Conservation (phyloP, 1,140 invertebrate species). For the Heliconius hermathena region DNA sequence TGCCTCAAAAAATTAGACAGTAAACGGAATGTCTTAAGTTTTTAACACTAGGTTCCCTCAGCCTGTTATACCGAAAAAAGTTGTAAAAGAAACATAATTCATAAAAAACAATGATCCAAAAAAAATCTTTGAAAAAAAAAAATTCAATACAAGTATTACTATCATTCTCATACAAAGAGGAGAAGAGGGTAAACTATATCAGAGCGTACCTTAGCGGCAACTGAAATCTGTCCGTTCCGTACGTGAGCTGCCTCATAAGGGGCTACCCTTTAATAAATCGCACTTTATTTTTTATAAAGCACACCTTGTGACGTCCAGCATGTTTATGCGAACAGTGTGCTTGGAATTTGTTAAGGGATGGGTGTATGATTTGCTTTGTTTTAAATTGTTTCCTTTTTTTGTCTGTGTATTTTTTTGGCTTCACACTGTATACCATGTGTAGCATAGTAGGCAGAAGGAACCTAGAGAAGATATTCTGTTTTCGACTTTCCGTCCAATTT, state of each 20-base stretch:
- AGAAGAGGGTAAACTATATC: constrained; percentile 59
- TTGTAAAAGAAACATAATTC: background rate
- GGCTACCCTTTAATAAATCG: constrained; percentile 68
- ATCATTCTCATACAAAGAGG: constrained; percentile 43
- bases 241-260: constrained; percentile 57
- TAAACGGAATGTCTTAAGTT: no score
- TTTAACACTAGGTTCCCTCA: no score
- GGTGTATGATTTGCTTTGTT: constrained; percentile 26
- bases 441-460: no score
- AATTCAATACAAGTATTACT: background rate
- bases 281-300: constrained; percentile 72
- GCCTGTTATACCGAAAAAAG: no score
- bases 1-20: no score
- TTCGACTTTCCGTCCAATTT: no score
- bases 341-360: constrained; percentile 56
- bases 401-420: background rate
- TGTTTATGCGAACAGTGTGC: constrained; percentile 64
- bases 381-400: constrained; percentile 10
- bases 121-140: background rate
- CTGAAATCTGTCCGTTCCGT: constrained; percentile 65
- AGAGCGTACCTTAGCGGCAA: constrained; percentile 55
- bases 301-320: constrained; percentile 66
- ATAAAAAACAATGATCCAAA: background rate
- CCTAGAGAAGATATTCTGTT: no score
- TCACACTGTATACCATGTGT: no score